A percentile compares a stretch with the other conserved stretches of the same genome.
phyloP scores from a whole-genome alignment of 1,140 invertebrate genomes.

The Pogonus chalceus region DNA sequence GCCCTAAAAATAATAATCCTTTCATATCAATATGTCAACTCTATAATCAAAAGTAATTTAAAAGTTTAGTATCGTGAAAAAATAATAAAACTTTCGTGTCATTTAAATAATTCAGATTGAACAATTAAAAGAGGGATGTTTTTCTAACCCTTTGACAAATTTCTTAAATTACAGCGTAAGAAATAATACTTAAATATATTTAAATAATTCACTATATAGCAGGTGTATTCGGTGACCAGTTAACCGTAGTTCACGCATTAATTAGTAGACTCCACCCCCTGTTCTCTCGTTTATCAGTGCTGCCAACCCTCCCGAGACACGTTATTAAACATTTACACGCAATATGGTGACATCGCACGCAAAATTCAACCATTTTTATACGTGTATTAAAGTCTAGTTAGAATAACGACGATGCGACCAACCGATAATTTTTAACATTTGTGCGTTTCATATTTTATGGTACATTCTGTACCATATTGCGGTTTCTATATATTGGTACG shows the following conservation, averaged over 20 bases:
- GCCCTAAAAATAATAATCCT: too few relatives aligned
- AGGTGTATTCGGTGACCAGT: constrained; percentile 3
- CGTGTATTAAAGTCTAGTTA: neutral
- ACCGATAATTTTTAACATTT: constrained; percentile 5
- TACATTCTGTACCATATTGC: neutral
- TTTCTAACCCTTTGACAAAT: constrained; percentile 1
- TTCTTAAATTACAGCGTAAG: neutral
- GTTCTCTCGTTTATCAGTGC: constrained; percentile 1
- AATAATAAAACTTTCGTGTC: neutral
- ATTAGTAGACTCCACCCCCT: neutral
- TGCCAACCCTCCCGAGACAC: constrained; percentile 1
- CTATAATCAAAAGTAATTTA: too few relatives aligned
- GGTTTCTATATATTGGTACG: neutral
- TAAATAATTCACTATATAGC: neutral
- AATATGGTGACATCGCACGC: neutral
- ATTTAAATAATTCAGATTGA: constrained; percentile 4
- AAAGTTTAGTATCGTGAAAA: neutral
- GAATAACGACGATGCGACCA: constrained; percentile 2
- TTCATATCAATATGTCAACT: too few relatives aligned
- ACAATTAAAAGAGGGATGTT: neutral
- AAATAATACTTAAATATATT: neutral
- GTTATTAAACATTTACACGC: constrained; percentile 6
- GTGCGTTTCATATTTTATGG: neutral
- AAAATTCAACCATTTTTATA: neutral
- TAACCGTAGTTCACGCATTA: constrained; percentile 6